Evolutionary conservation across 2,113 vertebrate genomes (phyloP).

Genomic region (Muntiacus muntjak): DNA sequence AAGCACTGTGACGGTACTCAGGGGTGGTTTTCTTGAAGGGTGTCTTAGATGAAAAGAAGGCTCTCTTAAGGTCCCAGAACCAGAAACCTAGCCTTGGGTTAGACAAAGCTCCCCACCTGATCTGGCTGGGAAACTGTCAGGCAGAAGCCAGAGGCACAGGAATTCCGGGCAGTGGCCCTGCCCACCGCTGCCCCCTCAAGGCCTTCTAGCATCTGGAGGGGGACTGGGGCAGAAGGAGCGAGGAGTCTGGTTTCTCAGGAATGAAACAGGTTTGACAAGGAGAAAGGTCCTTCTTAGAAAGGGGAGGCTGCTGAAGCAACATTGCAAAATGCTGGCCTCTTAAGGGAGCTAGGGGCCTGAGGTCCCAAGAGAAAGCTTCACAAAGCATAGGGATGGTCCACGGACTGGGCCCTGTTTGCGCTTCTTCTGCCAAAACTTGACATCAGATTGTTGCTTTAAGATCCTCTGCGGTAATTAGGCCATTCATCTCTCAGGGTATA

Average conservation of each 20-base stretch:
- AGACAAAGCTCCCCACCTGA: neutral
- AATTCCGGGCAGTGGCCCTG: neutral
- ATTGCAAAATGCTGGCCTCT: neutral
- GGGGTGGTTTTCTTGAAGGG: neutral
- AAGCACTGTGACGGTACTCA: neutral
- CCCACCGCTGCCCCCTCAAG: neutral
- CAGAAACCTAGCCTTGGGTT: neutral
- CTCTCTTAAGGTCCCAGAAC: neutral
- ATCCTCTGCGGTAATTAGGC: neutral
- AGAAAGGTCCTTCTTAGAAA: neutral
- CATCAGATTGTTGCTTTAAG: neutral
- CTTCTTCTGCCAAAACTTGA: neutral
- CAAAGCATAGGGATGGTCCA: neutral
- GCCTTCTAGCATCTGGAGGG: neutral
- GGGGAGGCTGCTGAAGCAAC: neutral
- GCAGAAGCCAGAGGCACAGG: neutral
- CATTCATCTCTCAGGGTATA: neutral
- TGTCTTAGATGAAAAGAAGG: neutral
- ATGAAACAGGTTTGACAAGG: neutral
- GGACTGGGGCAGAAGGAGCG: neutral
- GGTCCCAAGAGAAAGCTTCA: neutral
- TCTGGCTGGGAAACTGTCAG: neutral
- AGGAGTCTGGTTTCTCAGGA: neutral
- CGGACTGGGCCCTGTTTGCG: neutral
- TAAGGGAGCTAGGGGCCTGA: neutral